Evolutionary conservation across 2,113 vertebrate species (phyloP), one percentile per base, ranked within the genome.

Genomic region (Indri indri): DNA sequence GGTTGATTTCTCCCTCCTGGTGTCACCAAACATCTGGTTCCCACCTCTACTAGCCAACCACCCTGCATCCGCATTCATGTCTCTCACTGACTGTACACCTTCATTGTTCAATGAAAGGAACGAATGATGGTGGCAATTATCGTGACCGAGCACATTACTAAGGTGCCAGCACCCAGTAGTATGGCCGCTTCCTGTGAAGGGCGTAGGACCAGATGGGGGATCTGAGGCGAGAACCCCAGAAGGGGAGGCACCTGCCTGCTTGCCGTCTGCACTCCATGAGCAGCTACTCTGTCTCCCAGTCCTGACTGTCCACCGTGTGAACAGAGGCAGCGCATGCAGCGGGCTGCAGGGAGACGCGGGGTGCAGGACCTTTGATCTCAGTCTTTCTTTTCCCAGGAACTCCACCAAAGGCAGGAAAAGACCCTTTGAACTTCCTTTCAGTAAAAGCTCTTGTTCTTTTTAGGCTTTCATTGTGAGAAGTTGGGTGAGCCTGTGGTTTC

Each of bases 361-460:
- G 3, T 12, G 1, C 27, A n/a, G 34, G 63, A 73, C 27, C 23
- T 59, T 59, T 3, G 8, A 10, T 2, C 37, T 88, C 68, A 65
- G 54, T 65, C 68, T 76, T 50, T 45, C 63, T 74, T 14, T 79
- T 40, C 34, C 37, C 0, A 1, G 65, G 32, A 95, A 45, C 74
- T 87, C 59, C 52, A 90, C 76, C 45, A 10, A 79, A 88, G 77
- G 40, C 59, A 50, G 47, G n/a, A 94, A 65, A 27, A 27, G 70
- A 57, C 50, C 37, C 18, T 74, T 82, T 14, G 17, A 57, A 30
- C 66, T 85, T 94, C 83, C 17, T 74, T 82, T 77, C 90, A 73
- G 61, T 66, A 77, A 94, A 94, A 47, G 2, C 45, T 86, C 85
- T 73, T 45, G 9, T 87, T 63, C 68, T 80, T 65, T 13, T 7